Base-by-base conservation (phyloP, 2,113 vertebrate genomes). In the Eleginops maclovinus region DNA sequence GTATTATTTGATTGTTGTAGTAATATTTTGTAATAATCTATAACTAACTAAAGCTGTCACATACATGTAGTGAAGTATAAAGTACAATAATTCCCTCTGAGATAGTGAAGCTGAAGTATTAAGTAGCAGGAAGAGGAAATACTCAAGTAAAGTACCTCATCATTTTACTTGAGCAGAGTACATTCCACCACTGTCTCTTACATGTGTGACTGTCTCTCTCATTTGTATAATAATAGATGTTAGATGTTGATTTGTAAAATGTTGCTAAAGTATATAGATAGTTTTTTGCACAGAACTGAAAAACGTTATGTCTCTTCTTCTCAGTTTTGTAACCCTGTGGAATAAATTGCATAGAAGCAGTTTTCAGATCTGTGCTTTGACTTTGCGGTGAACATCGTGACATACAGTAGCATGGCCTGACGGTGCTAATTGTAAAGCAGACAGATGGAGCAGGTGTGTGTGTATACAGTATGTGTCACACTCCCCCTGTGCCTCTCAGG, bases 361-460 rank as follows among this genome's bases (percentile, higher is more conserved):
- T 47, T 76, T 59, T 10, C 6, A 4, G 43, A 53, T 73, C 19
- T 69, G 65, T 50, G 3, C n/a, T 53, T 79, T 46, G 51, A 60
- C 62, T 80, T 77, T 61, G 21, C 14, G 19, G 6, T n/a, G 17
- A 63, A 50, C 56, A 60, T 58, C 54, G 24, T 19, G 9, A 53
- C 28, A 79, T 28, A 36, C 31, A 36, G 31, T 53, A 58, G 31
- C 31, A 41, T 14, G 22, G 26, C 47, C 50, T 43, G 40, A 47
- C 1, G 3, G 51, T 58, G 49, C 77, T 84, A 58, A 78, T 68
- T 85, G 70, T 71, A 28, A 41, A 72, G 61, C 28, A 71, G 77
- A 62, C 79, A 79, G 78, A 75, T 72, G 75, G 86, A 69, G 56
- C 62, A 61, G 36, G 54, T 88, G 85, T 72, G 72, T 78, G 58